These are phyloP conservation scores for Hippocampus comes DNA, from an alignment of 2,113 vertebrate species.

Conservation along the genomic window DNA sequence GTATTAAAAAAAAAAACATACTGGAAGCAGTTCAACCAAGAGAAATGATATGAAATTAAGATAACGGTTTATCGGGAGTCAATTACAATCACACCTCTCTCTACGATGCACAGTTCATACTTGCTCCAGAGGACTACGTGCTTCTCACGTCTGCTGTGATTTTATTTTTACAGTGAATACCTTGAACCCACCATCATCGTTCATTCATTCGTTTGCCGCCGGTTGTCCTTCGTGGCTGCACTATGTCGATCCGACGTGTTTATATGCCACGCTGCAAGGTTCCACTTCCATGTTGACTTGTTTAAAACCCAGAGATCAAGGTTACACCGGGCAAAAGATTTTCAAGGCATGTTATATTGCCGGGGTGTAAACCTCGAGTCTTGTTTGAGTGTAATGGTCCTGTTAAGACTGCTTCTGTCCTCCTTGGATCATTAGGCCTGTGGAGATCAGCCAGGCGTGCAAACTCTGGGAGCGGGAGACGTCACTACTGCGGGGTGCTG, in stretches of 20 bases:
- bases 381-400: slow-evolving; percentile 38
- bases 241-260: not conserved
- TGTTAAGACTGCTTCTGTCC: slow-evolving; percentile 30
- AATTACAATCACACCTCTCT: too few species aligned
- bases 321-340: slow-evolving; percentile 22
- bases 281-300: not conserved
- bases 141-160: not conserved
- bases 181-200: not conserved
- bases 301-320: not conserved
- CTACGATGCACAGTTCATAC: too few species aligned
- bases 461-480: slow-evolving; percentile 23
- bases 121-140: too few species aligned
- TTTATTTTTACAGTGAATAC: not conserved
- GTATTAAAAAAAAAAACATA: too few species aligned
- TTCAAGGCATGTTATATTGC: slow-evolving; percentile 27
- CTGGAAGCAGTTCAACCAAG: too few species aligned
- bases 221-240: not conserved
- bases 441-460: slow-evolving; percentile 17
- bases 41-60: too few species aligned
- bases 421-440: slow-evolving; percentile 49
- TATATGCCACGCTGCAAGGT: not conserved
- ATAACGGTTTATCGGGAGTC: too few species aligned
- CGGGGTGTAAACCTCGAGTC: slow-evolving; percentile 32
- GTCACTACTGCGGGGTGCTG: slow-evolving; percentile 19
- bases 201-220: slow-evolving; percentile 2